Evolutionary conservation across 2,888 invertebrate genomes (phyloP).

Genomic region (Apotomis turbidana): DNA sequence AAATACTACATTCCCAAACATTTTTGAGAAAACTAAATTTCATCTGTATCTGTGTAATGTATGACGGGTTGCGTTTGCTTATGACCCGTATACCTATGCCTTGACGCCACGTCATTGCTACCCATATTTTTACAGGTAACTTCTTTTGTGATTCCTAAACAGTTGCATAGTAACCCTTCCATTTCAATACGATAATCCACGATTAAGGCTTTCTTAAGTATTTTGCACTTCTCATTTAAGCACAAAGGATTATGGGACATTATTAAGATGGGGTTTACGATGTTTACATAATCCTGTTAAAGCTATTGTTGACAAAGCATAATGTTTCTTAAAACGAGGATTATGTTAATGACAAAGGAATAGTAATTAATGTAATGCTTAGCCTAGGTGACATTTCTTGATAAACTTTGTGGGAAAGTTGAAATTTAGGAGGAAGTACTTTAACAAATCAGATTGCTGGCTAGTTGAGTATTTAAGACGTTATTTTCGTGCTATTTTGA

Average conservation of each 20-base stretch:
- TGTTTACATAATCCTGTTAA: slow-evolving; percentile 31
- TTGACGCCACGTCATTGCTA: not conserved
- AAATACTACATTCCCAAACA: too few species aligned
- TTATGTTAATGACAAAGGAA: not conserved
- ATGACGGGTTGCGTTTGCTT: too few species aligned
- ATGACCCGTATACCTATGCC: too few species aligned
- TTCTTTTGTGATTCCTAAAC: not conserved
- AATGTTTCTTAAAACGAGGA: slow-evolving; percentile 20
- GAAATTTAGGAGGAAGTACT: slow-evolving; percentile 19
- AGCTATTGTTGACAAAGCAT: slow-evolving; percentile 9
- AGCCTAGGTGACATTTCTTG: slow-evolving; percentile 3
- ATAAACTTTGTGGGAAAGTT: slow-evolving; percentile 26
- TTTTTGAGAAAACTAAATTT: too few species aligned
- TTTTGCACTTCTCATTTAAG: slow-evolving; percentile 28
- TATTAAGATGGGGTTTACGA: slow-evolving; percentile 19
- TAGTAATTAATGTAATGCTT: slow-evolving; percentile 10
- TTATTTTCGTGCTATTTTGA: not conserved
- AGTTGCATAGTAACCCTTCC: slow-evolving; percentile 25
- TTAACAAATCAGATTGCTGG: not conserved
- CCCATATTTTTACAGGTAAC: not conserved
- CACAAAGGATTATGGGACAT: slow-evolving; percentile 10
- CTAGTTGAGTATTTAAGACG: not conserved
- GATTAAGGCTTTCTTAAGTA: slow-evolving; percentile 9
- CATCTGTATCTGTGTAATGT: too few species aligned
- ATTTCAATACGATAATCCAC: slow-evolving; percentile 23